Evolutionary conservation across 2,797 vertebrate genomes (phyloP).

Genomic region (Aselliscus stoliczkanus): DNA sequence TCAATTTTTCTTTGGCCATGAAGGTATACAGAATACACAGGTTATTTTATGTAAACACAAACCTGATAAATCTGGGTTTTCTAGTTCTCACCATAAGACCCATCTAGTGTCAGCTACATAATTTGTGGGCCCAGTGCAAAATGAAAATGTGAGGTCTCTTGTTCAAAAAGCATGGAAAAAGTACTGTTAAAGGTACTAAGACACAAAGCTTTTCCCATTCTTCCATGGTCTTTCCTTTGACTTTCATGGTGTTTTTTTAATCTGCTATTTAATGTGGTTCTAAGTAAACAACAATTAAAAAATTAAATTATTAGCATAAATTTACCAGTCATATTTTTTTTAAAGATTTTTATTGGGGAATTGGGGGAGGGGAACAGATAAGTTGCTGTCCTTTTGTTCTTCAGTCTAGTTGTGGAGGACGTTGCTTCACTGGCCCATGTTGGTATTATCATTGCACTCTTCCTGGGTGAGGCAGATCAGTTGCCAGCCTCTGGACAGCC

Average conservation of each 20-base stretch:
- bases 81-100: not conserved
- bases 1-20: not conserved
- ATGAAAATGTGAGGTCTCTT: not conserved
- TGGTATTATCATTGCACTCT: no score
- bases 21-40: not conserved
- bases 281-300: conserved; percentile 12
- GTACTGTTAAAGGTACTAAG: not conserved
- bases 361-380: no score
- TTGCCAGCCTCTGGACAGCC: no score
- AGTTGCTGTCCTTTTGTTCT: no score
- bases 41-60: not conserved
- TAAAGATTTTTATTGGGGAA: no score
- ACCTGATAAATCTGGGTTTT: not conserved
- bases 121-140: not conserved
- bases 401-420: no score
- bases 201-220: not conserved
- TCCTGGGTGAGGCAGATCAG: no score
- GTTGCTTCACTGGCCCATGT: no score
- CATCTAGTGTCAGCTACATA: not conserved
- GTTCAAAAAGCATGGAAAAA: not conserved
- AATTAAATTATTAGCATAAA: not conserved
- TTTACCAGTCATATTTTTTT: conserved; percentile 11
- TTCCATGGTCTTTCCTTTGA: not conserved
- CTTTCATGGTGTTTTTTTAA: not conserved
- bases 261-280: not conserved